phyloP scores from a whole-genome alignment of 1,140 invertebrate genomes.

The Oreohelix idahoensis region DNA sequence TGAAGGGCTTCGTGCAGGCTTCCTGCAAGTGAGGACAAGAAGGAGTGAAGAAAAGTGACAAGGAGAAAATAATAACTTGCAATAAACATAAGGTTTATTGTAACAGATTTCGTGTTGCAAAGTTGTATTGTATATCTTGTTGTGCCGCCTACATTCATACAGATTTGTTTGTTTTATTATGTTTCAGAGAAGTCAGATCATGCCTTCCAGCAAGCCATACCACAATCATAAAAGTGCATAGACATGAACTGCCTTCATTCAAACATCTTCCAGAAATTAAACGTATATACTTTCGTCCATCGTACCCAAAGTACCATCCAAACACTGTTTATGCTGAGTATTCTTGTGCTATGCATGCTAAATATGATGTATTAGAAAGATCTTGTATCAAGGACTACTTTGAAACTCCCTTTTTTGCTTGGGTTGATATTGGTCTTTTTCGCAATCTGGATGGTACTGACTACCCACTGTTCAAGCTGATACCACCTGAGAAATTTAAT shows the following conservation, averaged over 20 bases:
- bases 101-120: no score
- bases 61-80: no score
- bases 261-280: slow-evolving; percentile 44
- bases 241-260: slow-evolving; percentile 62
- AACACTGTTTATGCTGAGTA: slow-evolving; percentile 62
- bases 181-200: slow-evolving; percentile 34
- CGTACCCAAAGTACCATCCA: slow-evolving; percentile 62
- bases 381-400: slow-evolving; percentile 49
- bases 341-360: slow-evolving; percentile 67
- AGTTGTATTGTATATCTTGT: no score
- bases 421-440: slow-evolving; percentile 65
- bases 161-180: no score
- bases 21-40: no score
- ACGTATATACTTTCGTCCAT: slow-evolving; percentile 52
- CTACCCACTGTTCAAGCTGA: slow-evolving; percentile 52
- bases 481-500: slow-evolving; percentile 59
- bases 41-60: no score
- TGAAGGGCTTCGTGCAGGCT: no score
- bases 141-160: no score
- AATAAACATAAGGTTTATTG: no score
- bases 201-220: slow-evolving; percentile 50
- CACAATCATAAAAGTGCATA: slow-evolving; percentile 48
- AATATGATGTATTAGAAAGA: slow-evolving; percentile 60
- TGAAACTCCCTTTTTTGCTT: slow-evolving; percentile 60
- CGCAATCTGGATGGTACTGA: slow-evolving; percentile 50